Conservation (phyloP, 2,797 vertebrate species). For the Morelia viridis region DNA sequence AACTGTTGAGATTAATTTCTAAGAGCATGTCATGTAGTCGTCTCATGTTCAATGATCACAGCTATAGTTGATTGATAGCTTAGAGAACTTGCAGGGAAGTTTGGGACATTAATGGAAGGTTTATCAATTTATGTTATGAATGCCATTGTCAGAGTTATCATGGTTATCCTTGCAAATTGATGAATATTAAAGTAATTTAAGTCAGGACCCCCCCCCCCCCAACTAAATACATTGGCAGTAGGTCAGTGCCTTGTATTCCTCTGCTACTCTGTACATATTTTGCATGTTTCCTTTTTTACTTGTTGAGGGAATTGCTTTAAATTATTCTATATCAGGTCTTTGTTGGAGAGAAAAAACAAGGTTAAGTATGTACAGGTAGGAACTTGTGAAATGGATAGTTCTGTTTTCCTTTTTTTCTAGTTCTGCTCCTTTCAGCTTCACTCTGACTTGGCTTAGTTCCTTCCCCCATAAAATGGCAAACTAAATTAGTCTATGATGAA, state of each 20-base stretch:
- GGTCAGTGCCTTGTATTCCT: background rate
- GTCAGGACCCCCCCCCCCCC: background rate
- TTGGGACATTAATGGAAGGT: background rate
- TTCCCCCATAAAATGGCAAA: background rate
- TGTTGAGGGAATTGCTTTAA: background rate
- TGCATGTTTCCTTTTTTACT: background rate
- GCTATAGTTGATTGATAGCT: background rate
- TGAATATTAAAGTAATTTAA: background rate
- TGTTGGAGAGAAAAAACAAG: background rate
- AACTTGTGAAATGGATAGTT: background rate
- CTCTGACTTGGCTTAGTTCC: background rate
- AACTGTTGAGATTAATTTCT: background rate
- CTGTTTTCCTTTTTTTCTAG: background rate
- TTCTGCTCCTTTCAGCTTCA: background rate
- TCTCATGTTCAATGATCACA: background rate
- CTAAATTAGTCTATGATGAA: background rate
- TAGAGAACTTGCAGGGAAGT: background rate
- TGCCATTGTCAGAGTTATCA: background rate
- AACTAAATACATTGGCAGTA: background rate
- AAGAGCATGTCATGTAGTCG: background rate
- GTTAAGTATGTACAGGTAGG: background rate
- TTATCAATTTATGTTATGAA: background rate
- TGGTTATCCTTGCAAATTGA: background rate
- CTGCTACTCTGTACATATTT: background rate
- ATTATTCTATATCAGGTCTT: background rate